Base-by-base conservation (phyloP, 2,113 vertebrate genomes). In the Callospermophilus lateralis region DNA sequence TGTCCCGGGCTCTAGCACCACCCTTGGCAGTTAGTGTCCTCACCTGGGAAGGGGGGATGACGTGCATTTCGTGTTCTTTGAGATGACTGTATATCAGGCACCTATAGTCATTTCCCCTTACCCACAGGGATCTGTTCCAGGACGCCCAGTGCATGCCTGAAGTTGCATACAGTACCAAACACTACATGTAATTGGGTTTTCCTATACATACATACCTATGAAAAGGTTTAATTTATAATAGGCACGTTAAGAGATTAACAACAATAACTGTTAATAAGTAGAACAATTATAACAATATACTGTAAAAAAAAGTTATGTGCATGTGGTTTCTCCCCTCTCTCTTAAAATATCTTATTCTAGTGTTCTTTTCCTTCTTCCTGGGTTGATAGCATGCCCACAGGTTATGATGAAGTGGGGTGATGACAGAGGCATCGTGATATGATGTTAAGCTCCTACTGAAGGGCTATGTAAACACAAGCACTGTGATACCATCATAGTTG, bases 1-100 rank as follows among this genome's bases (percentile, higher is more conserved):
- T 4, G 0, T 32, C 42, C 2, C 45, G 0, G 45, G 65, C 77
- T 26, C 45, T 39, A 8, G 22, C 13, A 30, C 0, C 2, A 39
- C 70, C 32, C 65, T 63, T 20, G 28, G n/a, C 72, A n/a, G 1
- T 37, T 24, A 72, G 45, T 70, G 65, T 68, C 16, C 65, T 92
- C 15, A 6, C 79, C 84, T 92, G 84, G 42, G 22, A 13, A 76
- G 37, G 34, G 53, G 55, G 26, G 61, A 45, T 74, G 12, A 24
- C 34, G 34, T 8, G 9, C 53, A 26, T 37, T 63, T 83, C 37
- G 17, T 39, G 48, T 72, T 84, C 68, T 4, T 0, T 32, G 86
- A 24, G 42, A 42, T 67, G 45, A 32, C 6, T 48, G 2, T 39
- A 3, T 53, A 17, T 48, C 42, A 51, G 45, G 19, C n/a, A 19